Evolutionary conservation across 2,888 invertebrate species (phyloP), one percentile per base, ranked within the genome.

Genomic region (Stenoptilia bipunctidactyla): DNA sequence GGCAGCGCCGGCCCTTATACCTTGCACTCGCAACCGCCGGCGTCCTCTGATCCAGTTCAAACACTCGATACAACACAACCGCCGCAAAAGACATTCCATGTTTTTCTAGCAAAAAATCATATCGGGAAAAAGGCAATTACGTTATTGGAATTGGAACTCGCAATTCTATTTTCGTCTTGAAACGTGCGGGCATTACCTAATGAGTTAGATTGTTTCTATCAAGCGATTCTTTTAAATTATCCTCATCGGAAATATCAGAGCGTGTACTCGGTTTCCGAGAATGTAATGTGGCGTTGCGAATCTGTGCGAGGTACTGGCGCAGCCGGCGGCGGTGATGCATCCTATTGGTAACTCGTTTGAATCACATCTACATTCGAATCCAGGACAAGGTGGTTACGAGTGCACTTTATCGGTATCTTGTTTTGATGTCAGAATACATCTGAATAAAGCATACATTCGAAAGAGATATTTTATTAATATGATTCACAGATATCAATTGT

Each of bases 1-100:
- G 65, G 62, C 51, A 38, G n/a, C n/a, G 58, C 55, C 53, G 51
- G 58, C 64, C 64, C 56, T 68, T 70, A 74, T 76, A 72, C 72
- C 56, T 72, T 58, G 66, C 61, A 67, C 65, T 3, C 61, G 55
- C 62, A 52, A 72, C 65, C 63, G 55, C 59, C 56, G 61, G 58
- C 65, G 68, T 71, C 70, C 69, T 8, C n/a, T n/a, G 30, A 30
- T 10, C 10, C 3, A 4, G 2, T 10, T n/a, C 10, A 30, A 30
- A n/a, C 2, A 30, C 9, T 3, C 12, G n/a, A 12, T n/a, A 30
- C 30, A 20, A 20, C 8, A 20, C 8, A 3, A 20, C 20, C 20
- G 30, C 2, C 12, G n/a, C 9, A 3, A 30, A 30, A 30, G 6
- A 8, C 4, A 30, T 30, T 30, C 30, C n/a, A 30, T 12, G 4